phyloP scores from a whole-genome alignment of 2,797 vertebrate species.

The Vipera latastei region DNA sequence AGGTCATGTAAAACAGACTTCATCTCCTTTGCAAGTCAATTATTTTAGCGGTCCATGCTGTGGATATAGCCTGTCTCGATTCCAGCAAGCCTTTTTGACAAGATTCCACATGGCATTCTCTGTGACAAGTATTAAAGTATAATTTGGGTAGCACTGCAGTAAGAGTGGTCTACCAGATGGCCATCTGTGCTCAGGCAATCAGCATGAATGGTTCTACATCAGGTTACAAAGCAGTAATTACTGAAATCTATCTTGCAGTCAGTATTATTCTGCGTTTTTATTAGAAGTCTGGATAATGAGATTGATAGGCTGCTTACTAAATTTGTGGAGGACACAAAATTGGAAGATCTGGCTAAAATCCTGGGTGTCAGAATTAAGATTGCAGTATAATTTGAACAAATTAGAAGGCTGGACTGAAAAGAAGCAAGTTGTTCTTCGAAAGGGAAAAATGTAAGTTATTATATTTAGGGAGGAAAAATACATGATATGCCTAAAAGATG shows the following conservation, averaged over 20 bases:
- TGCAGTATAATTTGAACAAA: neutral
- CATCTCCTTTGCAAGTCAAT: neutral
- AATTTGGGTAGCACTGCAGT: neutral
- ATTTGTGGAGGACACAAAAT: neutral
- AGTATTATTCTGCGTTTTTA: neutral
- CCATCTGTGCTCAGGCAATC: neutral
- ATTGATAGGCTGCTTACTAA: neutral
- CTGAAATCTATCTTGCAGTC: neutral
- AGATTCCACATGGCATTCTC: neutral
- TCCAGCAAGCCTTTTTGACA: neutral
- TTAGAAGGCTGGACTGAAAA: neutral
- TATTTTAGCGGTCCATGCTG: neutral
- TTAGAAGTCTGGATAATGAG: neutral
- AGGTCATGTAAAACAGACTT: neutral
- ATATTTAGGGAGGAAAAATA: neutral
- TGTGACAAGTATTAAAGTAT: neutral
- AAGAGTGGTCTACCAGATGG: neutral
- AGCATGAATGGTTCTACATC: neutral
- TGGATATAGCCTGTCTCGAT: neutral
- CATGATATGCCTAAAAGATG: neutral
- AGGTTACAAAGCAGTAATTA: neutral
- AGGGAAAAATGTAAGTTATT: neutral
- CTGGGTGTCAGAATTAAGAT: neutral
- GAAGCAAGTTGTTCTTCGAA: neutral
- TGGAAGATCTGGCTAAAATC: neutral